Conservation (phyloP, 1,140 invertebrate species). For the Atta colombica region DNA sequence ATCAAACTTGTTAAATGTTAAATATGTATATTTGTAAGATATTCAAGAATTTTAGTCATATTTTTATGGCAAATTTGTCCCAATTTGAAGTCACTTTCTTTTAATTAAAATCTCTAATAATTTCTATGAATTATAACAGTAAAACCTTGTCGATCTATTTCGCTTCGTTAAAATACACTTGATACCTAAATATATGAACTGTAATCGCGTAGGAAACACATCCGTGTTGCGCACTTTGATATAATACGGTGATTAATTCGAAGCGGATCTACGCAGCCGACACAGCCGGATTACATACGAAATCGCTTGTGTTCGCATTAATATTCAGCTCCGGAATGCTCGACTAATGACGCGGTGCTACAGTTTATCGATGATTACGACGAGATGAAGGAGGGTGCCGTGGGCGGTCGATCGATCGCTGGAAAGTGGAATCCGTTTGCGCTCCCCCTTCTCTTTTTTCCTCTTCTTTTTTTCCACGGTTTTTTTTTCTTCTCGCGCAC, state of each 20-base stretch:
- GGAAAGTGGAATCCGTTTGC: slow-evolving; percentile 24
- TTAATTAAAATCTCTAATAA: neutral
- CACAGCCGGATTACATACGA: slow-evolving; percentile 48
- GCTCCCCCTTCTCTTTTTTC: slow-evolving; percentile 20
- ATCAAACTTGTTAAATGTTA: neutral
- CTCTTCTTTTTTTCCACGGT: slow-evolving; percentile 6
- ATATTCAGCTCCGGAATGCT: slow-evolving; percentile 70
- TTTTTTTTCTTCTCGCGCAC: slow-evolving; percentile 28
- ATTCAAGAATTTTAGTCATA: slow-evolving; percentile 5
- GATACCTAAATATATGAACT: neutral
- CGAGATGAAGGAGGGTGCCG: slow-evolving; percentile 19
- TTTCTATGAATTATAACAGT: neutral
- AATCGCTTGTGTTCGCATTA: slow-evolving; percentile 57
- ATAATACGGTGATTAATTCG: slow-evolving; percentile 37
- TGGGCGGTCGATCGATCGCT: slow-evolving; percentile 38
- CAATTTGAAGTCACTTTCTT: neutral
- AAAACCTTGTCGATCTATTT: neutral
- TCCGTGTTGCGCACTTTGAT: slow-evolving; percentile 12
- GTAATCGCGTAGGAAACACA: neutral
- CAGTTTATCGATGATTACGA: slow-evolving; percentile 57
- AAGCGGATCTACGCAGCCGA: slow-evolving; percentile 43
- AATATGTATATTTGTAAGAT: neutral
- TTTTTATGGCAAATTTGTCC: neutral
- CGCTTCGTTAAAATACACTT: neutral
- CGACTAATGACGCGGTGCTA: slow-evolving; percentile 44